These are phyloP conservation scores for Steromphala cineraria DNA, from an alignment of 2,888 invertebrate species.

Conservation along the genomic window DNA sequence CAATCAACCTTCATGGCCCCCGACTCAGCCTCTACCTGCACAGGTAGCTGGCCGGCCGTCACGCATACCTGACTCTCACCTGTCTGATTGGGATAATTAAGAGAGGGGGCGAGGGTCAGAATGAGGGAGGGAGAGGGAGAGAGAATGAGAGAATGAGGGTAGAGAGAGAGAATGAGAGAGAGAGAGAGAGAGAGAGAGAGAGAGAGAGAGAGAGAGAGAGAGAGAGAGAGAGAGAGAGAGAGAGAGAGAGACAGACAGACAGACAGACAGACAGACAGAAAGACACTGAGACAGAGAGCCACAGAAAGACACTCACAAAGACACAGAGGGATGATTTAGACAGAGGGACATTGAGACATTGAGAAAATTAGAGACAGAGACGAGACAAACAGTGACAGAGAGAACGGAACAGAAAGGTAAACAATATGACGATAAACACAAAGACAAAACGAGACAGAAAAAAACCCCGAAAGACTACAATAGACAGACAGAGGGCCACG, in stretches of 20 bases:
- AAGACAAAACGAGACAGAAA: too few species aligned
- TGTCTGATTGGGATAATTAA: too few species aligned
- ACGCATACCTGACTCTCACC: neutral
- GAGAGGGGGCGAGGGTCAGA: too few species aligned
- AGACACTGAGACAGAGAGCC: neutral
- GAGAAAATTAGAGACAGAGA: neutral
- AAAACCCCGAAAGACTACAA: too few species aligned
- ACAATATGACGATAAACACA: too few species aligned
- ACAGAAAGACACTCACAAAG: neutral
- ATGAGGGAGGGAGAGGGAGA: neutral
- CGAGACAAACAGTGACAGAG: too few species aligned
- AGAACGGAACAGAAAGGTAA: too few species aligned
- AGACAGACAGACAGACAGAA: neutral
- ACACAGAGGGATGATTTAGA: too few species aligned
- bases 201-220: conserved; percentile 4
- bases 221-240: neutral
- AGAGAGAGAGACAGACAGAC: neutral
- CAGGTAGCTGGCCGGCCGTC: neutral
- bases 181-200: conserved; percentile 1
- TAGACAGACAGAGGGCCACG: too few species aligned
- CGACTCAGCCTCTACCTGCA: too few species aligned
- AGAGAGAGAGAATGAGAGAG: neutral
- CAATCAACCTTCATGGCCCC: neutral
- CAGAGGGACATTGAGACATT: neutral
- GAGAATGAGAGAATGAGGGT: neutral